These are phyloP conservation scores for Hylaeus anthracinus DNA, from an alignment of 1,140 invertebrate species.

Conservation along the genomic window DNA sequence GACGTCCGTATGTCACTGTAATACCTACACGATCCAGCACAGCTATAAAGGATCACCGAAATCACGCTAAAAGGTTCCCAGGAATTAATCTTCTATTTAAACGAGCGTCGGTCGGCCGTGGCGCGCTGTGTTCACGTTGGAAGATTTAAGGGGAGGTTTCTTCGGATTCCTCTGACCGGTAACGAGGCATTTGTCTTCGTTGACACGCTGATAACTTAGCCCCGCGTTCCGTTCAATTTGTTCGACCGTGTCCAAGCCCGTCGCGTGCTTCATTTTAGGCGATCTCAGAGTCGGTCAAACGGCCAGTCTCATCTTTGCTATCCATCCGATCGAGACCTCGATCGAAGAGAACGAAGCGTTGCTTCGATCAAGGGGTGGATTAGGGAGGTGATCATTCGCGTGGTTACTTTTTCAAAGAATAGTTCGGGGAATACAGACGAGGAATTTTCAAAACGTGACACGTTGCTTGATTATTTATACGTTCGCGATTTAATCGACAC, in stretches of 20 bases:
- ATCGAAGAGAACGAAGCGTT: constrained; percentile 1
- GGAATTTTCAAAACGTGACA: too few species aligned
- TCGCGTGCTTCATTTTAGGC: too few species aligned
- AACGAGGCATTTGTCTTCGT: constrained; percentile 5
- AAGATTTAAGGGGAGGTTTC: constrained; percentile 11
- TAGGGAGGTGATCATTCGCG: too few species aligned
- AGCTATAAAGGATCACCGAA: constrained; percentile 35
- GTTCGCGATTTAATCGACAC: too few species aligned
- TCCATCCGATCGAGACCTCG: too few species aligned
- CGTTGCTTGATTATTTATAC: too few species aligned
- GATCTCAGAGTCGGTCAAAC: too few species aligned
- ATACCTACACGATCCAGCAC: constrained; percentile 28
- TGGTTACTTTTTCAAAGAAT: too few species aligned
- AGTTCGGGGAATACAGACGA: too few species aligned
- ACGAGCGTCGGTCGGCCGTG: not conserved
- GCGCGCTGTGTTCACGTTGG: constrained; percentile 3
- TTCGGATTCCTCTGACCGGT: constrained; percentile 7
- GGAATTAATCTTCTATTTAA: constrained; percentile 38
- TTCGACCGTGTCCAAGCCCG: not conserved
- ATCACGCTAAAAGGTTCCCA: constrained; percentile 33
- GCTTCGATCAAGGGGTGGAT: too few species aligned
- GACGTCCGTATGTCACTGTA: constrained; percentile 50
- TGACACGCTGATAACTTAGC: constrained; percentile 1
- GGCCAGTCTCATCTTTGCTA: too few species aligned
- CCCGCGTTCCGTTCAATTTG: not conserved